Evolutionary conservation across 2,113 vertebrate genomes (phyloP), one percentile per base, ranked within the genome.

Genomic region (Cephalopholis sonnerati): DNA sequence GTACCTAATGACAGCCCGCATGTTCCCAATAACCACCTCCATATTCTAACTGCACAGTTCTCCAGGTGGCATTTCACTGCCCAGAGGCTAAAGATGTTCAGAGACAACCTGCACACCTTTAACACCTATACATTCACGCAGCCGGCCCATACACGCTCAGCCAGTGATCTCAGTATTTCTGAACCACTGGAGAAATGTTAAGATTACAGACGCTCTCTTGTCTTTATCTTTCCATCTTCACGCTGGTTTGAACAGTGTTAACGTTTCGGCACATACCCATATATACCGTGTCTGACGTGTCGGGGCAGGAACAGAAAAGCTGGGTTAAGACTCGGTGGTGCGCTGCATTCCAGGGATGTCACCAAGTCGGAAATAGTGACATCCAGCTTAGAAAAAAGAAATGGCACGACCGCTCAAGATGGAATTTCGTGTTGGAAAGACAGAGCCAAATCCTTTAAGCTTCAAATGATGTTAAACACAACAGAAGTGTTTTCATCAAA

Each of bases 61-160:
- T 82, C 81, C 86, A 89, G 81, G 29, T 89, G 90, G 80, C 20
- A 11, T 59, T 24, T 58, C 1, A n/a, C 71, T 36, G 53, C 71
- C 85, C 54, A 1, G 39, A 76, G 85, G 79, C 87, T 20, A 53
- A 11, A 71, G 64, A 69, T 55, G 61, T 36, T 29, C 36, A 74
- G 61, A 67, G 44, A 39, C 25, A 46, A 55, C 46, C 46, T 64
- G 48, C 55, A 27, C 81, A 50, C 64, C 41, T 61, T 25, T 8
- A 76, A 17, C 46, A 69, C 10, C 69, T 44, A 59, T 58, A 71
- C 75, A 76, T 78, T 79, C 75, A 53, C 0, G 2, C 58, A 36
- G 74, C 89, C 44, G 10, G 83, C 22, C 67, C 11, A 0, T 22
- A 89, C 91, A 88, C 2, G 84, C 85, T 83, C 77, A 66, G 58